phyloP scores from a whole-genome alignment of 2,888 invertebrate genomes.

The Cantharis rustica region DNA sequence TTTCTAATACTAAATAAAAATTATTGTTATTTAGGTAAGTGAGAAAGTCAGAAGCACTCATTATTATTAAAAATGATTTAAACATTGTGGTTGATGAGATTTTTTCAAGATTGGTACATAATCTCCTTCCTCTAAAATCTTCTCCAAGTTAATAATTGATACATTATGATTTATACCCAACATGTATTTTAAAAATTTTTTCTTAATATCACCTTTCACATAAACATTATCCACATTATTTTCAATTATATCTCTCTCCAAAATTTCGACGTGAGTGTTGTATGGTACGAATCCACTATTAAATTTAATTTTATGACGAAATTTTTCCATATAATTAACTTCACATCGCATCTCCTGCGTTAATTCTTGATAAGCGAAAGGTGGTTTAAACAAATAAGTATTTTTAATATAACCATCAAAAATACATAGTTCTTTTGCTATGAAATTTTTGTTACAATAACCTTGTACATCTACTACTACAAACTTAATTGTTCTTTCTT shows the following conservation, averaged over 20 bases:
- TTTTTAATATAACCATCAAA: not conserved
- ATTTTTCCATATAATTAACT: not conserved
- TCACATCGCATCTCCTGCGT: not conserved
- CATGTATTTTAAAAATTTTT: slow-evolving; percentile 4
- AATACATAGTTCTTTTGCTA: not conserved
- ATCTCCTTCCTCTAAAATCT: not conserved
- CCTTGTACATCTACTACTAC: not conserved
- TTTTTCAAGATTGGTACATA: not conserved
- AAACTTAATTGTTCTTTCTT: not conserved
- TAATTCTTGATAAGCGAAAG: not conserved
- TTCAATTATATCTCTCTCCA: not conserved
- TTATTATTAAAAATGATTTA: not conserved
- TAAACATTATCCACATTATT: not conserved
- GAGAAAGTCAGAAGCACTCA: not conserved
- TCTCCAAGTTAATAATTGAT: not conserved
- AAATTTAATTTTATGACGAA: not conserved
- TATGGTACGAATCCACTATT: not conserved
- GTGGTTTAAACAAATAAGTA: not conserved
- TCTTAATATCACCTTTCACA: slow-evolving; percentile 11
- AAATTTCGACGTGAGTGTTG: not conserved
- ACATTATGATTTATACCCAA: not conserved
- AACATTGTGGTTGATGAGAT: not conserved
- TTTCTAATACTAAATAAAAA: too few species aligned
- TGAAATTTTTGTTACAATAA: not conserved
- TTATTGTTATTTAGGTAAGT: too few species aligned